A percentile compares a stretch with the other conserved stretches of the same genome.
These are phyloP conservation scores for Drosophila suzukii DNA, from an alignment of 1,140 invertebrate genomes.

Conservation along the genomic window DNA sequence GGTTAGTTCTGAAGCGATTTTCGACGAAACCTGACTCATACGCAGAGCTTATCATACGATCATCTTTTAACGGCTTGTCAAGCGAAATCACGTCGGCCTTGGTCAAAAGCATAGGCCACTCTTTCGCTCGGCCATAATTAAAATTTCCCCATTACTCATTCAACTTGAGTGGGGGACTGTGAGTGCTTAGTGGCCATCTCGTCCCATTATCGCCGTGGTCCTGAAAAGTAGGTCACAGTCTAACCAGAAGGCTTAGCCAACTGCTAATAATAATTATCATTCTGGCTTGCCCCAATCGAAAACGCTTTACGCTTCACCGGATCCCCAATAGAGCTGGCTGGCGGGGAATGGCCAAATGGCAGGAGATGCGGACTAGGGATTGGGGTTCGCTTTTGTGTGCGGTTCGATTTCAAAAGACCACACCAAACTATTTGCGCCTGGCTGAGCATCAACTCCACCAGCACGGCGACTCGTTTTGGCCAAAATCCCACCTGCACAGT, in stretches of 20 bases:
- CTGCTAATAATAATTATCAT: conserved; percentile 57
- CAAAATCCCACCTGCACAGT: conserved; percentile 11
- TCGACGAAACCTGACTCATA: conserved; percentile 20
- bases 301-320: conserved; percentile 72
- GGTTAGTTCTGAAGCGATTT: not conserved
- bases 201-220: conserved; percentile 26
- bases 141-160: conserved; percentile 50
- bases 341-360: conserved; percentile 16
- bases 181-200: conserved; percentile 11
- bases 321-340: conserved; percentile 9
- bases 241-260: conserved; percentile 31
- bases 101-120: conserved; percentile 42
- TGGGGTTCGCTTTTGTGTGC: conserved; percentile 18
- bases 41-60: conserved; percentile 19
- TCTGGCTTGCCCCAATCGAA: conserved; percentile 42
- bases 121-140: conserved; percentile 43
- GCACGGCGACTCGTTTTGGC: conserved; percentile 8
- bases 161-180: conserved; percentile 13
- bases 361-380: conserved; percentile 13
- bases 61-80: conserved; percentile 12
- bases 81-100: conserved; percentile 34
- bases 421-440: conserved; percentile 66
- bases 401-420: conserved; percentile 32
- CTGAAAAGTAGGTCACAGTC: conserved; percentile 65
- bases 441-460: conserved; percentile 49